Percentiles rank a stretch among this genome's conserved stretches.
Evolutionary conservation across 2,888 invertebrate species (phyloP).

Genomic region (Macroteleia sp.): DNA sequence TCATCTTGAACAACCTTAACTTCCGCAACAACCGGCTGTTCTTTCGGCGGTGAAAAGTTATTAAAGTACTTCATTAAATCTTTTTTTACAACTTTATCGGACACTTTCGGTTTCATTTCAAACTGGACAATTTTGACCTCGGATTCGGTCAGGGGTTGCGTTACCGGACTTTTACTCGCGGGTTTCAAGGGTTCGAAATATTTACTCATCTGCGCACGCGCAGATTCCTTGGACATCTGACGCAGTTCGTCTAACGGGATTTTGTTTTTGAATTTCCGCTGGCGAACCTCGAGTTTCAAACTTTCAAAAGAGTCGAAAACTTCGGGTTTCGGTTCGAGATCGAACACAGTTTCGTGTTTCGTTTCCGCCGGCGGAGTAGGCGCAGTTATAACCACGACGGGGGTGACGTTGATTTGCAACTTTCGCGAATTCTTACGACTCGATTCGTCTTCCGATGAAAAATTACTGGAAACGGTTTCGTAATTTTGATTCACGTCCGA

Average conservation of each 20-base stretch:
- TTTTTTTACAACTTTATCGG: constrained; percentile 75
- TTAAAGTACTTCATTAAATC: constrained; percentile 79
- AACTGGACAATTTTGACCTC: constrained; percentile 69
- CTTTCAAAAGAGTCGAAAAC: constrained; percentile 72
- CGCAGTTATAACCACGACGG: constrained; percentile 72
- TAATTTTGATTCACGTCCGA: constrained; percentile 67
- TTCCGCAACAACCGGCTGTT: no score
- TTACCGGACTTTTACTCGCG: constrained; percentile 10
- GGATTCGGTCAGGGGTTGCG: constrained; percentile 10
- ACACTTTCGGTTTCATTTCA: constrained; percentile 74
- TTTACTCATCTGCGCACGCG: constrained; percentile 76
- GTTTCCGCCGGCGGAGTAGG: constrained; percentile 75
- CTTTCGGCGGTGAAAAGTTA: no score
- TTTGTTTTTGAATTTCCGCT: constrained; percentile 76
- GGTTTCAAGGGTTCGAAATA: constrained; percentile 70
- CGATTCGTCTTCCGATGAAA: constrained; percentile 41
- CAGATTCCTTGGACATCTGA: constrained; percentile 76
- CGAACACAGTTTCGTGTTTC: constrained; percentile 55
- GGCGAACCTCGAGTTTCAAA: constrained; percentile 75
- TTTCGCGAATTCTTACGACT: background rate
- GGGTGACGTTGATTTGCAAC: constrained; percentile 6
- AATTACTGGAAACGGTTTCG: constrained; percentile 63
- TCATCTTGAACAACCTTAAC: no score
- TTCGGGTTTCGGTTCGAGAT: constrained; percentile 51
- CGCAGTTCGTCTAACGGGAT: constrained; percentile 68